These are phyloP conservation scores for Drosophila novamexicana DNA, from an alignment of 1,140 invertebrate genomes.

Conservation along the genomic window DNA sequence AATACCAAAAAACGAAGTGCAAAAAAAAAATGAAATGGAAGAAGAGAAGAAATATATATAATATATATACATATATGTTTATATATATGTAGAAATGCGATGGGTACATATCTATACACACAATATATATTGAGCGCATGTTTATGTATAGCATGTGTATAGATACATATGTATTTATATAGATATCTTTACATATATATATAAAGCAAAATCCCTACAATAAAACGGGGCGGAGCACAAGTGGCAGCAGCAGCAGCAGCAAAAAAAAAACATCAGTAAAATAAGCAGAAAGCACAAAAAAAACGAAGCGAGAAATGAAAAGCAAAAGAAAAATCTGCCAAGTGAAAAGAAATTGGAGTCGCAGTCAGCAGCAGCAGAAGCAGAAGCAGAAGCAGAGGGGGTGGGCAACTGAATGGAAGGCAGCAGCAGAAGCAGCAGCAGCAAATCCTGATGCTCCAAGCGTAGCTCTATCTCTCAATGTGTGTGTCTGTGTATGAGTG, in stretches of 20 bases:
- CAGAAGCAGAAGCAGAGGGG: not conserved
- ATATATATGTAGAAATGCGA: conserved; percentile 36
- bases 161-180: conserved; percentile 35
- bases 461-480: conserved; percentile 50
- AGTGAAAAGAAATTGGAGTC: conserved; percentile 81
- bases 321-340: conserved; percentile 79
- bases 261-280: conserved; percentile 38
- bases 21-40: conserved; percentile 24
- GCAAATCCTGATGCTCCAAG: conserved; percentile 75
- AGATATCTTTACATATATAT: conserved; percentile 37
- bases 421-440: conserved; percentile 44
- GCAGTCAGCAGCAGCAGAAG: conserved; percentile 27
- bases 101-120: conserved; percentile 46
- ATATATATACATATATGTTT: conserved; percentile 44
- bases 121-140: conserved; percentile 52
- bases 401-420: conserved; percentile 30
- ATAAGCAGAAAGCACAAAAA: conserved; percentile 40
- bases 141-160: conserved; percentile 43
- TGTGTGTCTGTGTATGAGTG: conserved; percentile 29
- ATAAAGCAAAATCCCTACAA: conserved; percentile 74
- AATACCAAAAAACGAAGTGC: conserved; percentile 50
- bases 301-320: conserved; percentile 66
- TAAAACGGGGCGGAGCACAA: conserved; percentile 81
- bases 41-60: conserved; percentile 47
- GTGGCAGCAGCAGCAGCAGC: conserved; percentile 52